phyloP scores from a whole-genome alignment of 2,797 vertebrate species.

The Crax fasciolata region DNA sequence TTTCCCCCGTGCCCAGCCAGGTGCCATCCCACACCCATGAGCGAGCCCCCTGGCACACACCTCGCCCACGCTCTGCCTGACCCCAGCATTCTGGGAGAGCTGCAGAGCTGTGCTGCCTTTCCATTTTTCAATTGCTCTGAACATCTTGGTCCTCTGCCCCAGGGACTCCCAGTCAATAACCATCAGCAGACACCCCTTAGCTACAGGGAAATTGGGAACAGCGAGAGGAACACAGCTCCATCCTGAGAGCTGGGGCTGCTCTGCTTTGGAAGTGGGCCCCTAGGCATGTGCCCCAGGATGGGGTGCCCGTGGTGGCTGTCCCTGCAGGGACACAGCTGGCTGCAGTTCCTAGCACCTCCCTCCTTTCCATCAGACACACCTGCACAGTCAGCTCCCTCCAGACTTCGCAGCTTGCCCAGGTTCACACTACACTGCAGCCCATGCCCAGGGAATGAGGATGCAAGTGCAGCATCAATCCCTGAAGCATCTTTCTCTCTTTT shows the following conservation, averaged over 20 bases:
- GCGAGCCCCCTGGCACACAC: not conserved
- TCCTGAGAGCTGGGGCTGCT: not conserved
- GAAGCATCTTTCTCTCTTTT: not conserved
- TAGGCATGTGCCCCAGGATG: too few relatives aligned
- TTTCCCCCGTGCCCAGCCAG: not conserved
- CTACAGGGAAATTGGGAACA: not conserved
- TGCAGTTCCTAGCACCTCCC: not conserved
- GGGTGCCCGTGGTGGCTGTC: too few relatives aligned
- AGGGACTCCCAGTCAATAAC: not conserved
- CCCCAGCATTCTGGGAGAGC: conserved; percentile 34
- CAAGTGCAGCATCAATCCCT: not conserved
- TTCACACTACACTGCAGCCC: fast-evolving
- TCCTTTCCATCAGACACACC: not conserved
- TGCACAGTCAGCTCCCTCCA: not conserved
- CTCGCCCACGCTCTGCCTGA: not conserved
- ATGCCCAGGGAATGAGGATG: not conserved
- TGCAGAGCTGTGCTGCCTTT: not conserved
- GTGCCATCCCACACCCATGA: conserved; percentile 54
- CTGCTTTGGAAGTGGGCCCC: too few relatives aligned
- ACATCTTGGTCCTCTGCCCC: not conserved
- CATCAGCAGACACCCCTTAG: not conserved
- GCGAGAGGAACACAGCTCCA: not conserved
- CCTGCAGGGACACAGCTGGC: not conserved
- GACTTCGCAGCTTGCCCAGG: not conserved
- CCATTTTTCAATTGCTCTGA: conserved; percentile 69